Evolutionary conservation across 1,140 invertebrate species (phyloP).

Genomic region (Glossosoma conforme): DNA sequence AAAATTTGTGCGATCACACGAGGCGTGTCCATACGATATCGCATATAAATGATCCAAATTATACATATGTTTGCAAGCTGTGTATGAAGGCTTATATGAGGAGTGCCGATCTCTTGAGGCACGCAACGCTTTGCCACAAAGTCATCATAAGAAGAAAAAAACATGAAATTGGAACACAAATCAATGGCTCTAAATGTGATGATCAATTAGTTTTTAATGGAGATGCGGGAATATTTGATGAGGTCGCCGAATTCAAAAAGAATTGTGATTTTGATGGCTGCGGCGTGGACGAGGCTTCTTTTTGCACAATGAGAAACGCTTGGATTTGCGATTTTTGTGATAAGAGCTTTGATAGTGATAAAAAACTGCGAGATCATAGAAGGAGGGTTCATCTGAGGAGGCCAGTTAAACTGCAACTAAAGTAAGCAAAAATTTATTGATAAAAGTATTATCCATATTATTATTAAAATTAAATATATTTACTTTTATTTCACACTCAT

Average conservation of each 20-base stretch:
- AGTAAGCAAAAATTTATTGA: too few species aligned
- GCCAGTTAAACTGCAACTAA: neutral
- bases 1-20: constrained; percentile 8
- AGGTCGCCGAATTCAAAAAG: too few species aligned
- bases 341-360: neutral
- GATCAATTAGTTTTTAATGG: too few species aligned
- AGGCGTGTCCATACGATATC: constrained; percentile 4
- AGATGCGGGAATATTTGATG: too few species aligned
- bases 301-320: neutral
- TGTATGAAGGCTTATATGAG: constrained; percentile 7
- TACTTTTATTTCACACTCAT: too few species aligned
- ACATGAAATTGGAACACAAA: neutral
- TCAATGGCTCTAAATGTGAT: too few species aligned
- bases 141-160: neutral
- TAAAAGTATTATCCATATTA: too few species aligned
- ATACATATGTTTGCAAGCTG: constrained; percentile 1
- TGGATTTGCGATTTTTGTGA: neutral
- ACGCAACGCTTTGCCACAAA: constrained; percentile 6
- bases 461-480: too few species aligned
- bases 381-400: neutral
- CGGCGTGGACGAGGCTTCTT: too few species aligned
- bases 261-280: too few species aligned
- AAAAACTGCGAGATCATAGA: neutral
- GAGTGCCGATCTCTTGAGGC: constrained; percentile 9
- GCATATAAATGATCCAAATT: constrained; percentile 4